phyloP scores from a whole-genome alignment of 2,888 invertebrate genomes.

The Augochlorella aurata region DNA sequence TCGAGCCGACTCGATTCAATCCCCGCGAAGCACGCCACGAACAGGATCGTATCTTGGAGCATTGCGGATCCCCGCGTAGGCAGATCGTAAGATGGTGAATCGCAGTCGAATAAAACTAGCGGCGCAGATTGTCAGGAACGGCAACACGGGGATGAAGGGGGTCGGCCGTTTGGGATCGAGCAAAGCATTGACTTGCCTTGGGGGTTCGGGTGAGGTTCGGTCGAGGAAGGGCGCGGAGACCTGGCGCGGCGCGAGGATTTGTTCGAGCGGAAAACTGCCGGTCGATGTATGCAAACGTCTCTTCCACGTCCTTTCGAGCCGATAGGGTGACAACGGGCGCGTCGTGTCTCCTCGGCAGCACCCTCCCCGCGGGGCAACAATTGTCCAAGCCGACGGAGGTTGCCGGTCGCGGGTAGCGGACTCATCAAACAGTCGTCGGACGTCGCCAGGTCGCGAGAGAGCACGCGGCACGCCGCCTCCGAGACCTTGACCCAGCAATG shows the following conservation, averaged over 20 bases:
- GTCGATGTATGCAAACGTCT: slow-evolving; percentile 81
- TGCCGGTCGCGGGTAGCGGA: slow-evolving; percentile 1
- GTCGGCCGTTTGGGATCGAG: slow-evolving; percentile 19
- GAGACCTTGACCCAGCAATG: slow-evolving; percentile 64
- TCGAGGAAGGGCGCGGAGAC: slow-evolving; percentile 25
- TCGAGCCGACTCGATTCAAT: not conserved
- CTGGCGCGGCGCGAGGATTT: slow-evolving; percentile 74
- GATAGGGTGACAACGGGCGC: slow-evolving; percentile 81
- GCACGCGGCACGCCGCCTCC: slow-evolving; percentile 10
- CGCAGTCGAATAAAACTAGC: slow-evolving; percentile 45
- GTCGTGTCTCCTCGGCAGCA: slow-evolving; percentile 62
- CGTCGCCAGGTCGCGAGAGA: slow-evolving; percentile 1
- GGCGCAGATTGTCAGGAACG: not conserved
- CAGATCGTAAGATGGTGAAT: slow-evolving; percentile 57
- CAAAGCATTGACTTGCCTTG: slow-evolving; percentile 62
- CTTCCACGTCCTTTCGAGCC: slow-evolving; percentile 75
- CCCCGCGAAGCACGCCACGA: not conserved
- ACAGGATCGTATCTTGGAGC: not conserved
- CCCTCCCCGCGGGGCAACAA: slow-evolving; percentile 49
- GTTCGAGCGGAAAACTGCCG: slow-evolving; percentile 80
- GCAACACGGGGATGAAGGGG: slow-evolving; percentile 25
- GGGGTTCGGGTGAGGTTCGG: not conserved
- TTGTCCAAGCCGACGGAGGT: slow-evolving; percentile 50
- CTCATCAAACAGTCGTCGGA: slow-evolving; percentile 28
- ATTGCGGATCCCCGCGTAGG: slow-evolving; percentile 44